Evolutionary conservation across 2,888 invertebrate genomes (phyloP).

Genomic region (Drosophila mimetica): DNA sequence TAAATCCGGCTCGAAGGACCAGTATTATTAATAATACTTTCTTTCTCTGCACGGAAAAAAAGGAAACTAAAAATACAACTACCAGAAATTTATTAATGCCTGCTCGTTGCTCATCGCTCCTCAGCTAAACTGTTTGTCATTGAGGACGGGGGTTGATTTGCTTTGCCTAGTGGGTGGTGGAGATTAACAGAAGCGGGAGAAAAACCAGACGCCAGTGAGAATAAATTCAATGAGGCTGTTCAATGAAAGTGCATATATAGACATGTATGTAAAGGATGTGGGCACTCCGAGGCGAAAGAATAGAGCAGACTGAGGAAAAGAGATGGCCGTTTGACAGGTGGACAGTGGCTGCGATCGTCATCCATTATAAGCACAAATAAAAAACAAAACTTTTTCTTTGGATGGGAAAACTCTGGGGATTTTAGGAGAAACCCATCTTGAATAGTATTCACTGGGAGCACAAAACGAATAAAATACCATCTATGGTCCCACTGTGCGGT

Average conservation of each 20-base stretch:
- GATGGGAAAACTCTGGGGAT: background rate
- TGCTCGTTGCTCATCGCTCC: slow-evolving; percentile 37
- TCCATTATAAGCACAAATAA: background rate
- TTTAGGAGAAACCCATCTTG: background rate
- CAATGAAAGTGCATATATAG: slow-evolving; percentile 45
- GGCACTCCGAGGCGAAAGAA: slow-evolving; percentile 13
- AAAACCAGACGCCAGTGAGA: slow-evolving; percentile 35
- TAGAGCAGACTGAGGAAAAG: background rate
- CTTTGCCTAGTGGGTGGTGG: slow-evolving; percentile 4
- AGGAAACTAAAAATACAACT: background rate
- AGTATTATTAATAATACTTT: background rate
- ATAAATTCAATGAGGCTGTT: slow-evolving; percentile 51
- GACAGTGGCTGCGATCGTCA: background rate
- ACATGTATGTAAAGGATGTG: slow-evolving; percentile 41
- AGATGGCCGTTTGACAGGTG: background rate
- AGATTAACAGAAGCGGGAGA: slow-evolving; percentile 9
- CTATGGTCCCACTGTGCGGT: slow-evolving; percentile 5
- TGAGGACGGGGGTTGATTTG: background rate
- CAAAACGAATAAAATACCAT: background rate
- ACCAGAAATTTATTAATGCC: slow-evolving; percentile 23
- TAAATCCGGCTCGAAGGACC: background rate
- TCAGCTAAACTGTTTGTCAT: slow-evolving; percentile 27
- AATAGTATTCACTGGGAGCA: too few relatives aligned
- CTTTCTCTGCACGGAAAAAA: background rate
- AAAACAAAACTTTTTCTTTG: background rate